Evolutionary conservation across 1,140 invertebrate species (phyloP).

Genomic region (Paralvinella palmiformis): DNA sequence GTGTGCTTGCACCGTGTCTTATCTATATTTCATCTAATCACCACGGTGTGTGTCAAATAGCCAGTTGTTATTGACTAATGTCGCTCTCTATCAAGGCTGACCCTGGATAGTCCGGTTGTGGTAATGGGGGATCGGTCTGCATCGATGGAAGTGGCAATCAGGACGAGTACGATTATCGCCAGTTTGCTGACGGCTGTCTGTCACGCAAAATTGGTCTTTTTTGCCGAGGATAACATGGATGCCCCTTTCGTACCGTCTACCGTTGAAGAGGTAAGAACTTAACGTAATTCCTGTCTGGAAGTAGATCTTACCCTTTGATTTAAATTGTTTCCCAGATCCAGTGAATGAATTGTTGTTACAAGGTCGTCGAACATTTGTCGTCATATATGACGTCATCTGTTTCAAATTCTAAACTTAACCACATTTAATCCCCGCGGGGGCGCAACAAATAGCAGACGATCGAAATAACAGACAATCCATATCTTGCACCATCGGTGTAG

Average conservation of each 20-base stretch:
- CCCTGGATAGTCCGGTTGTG: conserved; percentile 39
- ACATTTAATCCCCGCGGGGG: too few relatives aligned
- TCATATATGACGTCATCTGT: neutral
- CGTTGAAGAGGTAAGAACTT: conserved; percentile 30
- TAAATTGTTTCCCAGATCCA: too few relatives aligned
- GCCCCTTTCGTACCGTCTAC: conserved; percentile 33
- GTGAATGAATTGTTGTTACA: neutral
- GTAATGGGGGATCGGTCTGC: conserved; percentile 43
- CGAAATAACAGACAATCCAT: too few relatives aligned
- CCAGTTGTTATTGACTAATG: too few relatives aligned
- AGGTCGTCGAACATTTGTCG: neutral
- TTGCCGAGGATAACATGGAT: conserved; percentile 31
- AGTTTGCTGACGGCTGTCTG: conserved; percentile 41
- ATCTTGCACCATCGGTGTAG: neutral
- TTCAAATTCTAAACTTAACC: neutral
- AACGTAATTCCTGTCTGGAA: neutral
- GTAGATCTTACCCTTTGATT: neutral
- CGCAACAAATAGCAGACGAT: too few relatives aligned
- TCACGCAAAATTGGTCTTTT: conserved; percentile 43
- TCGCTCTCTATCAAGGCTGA: too few relatives aligned
- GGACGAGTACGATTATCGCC: conserved; percentile 44
- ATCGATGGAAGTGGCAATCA: conserved; percentile 46
- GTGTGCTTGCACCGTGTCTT: too few relatives aligned
- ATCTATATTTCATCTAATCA: too few relatives aligned
- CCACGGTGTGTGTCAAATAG: too few relatives aligned